Conservation (phyloP, 1,140 invertebrate genomes). For the Hesperophylax magnus region DNA sequence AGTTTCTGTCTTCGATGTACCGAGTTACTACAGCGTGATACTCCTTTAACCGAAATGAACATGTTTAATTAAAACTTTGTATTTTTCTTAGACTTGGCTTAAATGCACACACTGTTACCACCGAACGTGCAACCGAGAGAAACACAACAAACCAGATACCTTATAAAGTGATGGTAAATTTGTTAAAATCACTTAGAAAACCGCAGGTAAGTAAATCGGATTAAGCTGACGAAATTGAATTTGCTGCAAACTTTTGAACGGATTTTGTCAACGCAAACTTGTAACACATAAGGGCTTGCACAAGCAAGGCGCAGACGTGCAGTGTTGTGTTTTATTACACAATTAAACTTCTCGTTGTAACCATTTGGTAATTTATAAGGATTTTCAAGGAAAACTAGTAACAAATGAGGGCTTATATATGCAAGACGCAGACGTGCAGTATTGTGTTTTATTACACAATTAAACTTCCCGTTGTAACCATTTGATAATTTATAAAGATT, state of each 20-base stretch:
- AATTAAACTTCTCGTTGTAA: too few species aligned
- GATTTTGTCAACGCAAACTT: background rate
- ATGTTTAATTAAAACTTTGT: conserved; percentile 15
- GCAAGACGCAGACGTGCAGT: too few species aligned
- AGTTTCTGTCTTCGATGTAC: background rate
- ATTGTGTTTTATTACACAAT: too few species aligned
- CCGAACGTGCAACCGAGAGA: background rate
- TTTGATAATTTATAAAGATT: too few species aligned
- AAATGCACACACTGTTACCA: background rate
- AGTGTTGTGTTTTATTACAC: background rate
- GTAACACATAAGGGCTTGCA: background rate
- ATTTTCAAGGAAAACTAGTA: background rate
- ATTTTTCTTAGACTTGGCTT: conserved; percentile 12
- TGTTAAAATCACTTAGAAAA: background rate
- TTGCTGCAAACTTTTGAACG: conserved; percentile 7
- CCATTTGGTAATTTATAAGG: too few species aligned
- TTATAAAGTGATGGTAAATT: background rate
- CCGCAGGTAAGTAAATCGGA: conserved; percentile 19
- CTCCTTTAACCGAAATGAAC: background rate
- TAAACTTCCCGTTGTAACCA: too few species aligned
- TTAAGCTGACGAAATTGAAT: conserved; percentile 16
- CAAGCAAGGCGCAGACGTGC: background rate
- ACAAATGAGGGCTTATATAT: background rate
- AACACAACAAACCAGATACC: background rate
- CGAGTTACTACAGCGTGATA: conserved; percentile 6